phyloP scores from a whole-genome alignment of 2,113 vertebrate genomes.

The Pygoscelis adeliae region DNA sequence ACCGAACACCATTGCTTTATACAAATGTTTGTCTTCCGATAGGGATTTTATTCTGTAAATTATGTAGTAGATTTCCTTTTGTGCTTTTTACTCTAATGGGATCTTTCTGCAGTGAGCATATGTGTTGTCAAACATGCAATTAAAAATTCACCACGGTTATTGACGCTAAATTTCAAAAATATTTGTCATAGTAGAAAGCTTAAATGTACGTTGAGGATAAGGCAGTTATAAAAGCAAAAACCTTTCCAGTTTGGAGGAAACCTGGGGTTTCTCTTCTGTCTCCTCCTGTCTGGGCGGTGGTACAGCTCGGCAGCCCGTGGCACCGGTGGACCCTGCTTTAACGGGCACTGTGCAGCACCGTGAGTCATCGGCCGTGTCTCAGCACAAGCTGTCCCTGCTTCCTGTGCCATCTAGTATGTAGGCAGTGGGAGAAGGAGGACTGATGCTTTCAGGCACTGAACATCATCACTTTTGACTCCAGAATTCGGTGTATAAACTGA shows the following conservation, averaged over 20 bases:
- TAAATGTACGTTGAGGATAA: background rate
- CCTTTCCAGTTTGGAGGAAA: background rate
- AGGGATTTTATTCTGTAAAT: background rate
- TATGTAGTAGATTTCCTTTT: background rate
- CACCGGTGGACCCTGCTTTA: background rate
- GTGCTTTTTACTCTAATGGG: background rate
- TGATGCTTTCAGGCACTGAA: background rate
- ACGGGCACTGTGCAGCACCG: fast-evolving
- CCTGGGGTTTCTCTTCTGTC: background rate
- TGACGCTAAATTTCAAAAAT: background rate
- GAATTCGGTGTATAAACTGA: fast-evolving
- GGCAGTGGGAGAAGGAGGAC: background rate
- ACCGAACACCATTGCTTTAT: background rate
- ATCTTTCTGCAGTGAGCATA: background rate
- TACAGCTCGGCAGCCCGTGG: background rate
- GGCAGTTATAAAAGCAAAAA: background rate
- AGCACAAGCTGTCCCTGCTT: background rate
- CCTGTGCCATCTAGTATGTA: fast-evolving
- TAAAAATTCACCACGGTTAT: background rate
- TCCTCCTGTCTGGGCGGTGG: background rate
- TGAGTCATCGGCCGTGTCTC: fast-evolving
- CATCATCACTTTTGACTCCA: background rate
- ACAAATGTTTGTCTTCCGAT: background rate
- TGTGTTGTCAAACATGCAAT: background rate
- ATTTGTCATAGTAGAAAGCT: background rate